Conservation (phyloP, 2,888 invertebrate species). For the Scaptodrosophila latifasciaeformis region DNA sequence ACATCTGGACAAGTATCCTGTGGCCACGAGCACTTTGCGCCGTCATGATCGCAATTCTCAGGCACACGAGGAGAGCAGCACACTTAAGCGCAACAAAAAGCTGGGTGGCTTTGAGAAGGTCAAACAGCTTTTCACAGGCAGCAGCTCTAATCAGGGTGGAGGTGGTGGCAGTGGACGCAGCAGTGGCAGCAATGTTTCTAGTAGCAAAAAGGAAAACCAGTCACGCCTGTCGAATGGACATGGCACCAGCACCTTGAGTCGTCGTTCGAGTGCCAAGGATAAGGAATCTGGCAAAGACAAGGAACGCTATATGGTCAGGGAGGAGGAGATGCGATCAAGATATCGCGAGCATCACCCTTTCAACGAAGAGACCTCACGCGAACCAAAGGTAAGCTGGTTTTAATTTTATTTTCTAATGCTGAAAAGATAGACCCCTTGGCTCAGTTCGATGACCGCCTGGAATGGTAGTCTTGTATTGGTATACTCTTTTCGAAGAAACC, state of each 20-base stretch:
- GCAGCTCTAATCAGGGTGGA: constrained; percentile 77
- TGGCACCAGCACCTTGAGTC: constrained; percentile 71
- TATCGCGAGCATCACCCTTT: constrained; percentile 78
- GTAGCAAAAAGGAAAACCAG: constrained; percentile 54
- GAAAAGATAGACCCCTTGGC: too few species aligned
- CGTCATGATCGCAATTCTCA: constrained; percentile 57
- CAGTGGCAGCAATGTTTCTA: constrained; percentile 60
- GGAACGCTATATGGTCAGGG: constrained; percentile 76
- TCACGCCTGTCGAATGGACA: constrained; percentile 52
- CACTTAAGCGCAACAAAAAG: constrained; percentile 78
- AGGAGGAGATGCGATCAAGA: constrained; percentile 77
- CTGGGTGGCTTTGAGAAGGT: constrained; percentile 84
- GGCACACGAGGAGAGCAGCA: constrained; percentile 55
- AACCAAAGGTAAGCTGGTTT: constrained; percentile 71
- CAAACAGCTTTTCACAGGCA: constrained; percentile 85
- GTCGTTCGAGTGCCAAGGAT: constrained; percentile 65
- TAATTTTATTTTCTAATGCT: constrained; percentile 30
- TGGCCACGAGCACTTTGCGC: constrained; percentile 74
- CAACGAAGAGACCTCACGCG: constrained; percentile 63
- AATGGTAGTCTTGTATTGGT: background rate
- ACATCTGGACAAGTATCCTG: constrained; percentile 78
- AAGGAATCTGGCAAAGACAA: constrained; percentile 39
- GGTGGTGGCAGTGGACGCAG: constrained; percentile 77
- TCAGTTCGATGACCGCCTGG: too few species aligned
- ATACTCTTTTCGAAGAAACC: too few species aligned